A percentile compares a stretch with the other conserved stretches of the same genome.
Conservation (phyloP, 2,888 invertebrate species). For the Ectemnius cavifrons region DNA sequence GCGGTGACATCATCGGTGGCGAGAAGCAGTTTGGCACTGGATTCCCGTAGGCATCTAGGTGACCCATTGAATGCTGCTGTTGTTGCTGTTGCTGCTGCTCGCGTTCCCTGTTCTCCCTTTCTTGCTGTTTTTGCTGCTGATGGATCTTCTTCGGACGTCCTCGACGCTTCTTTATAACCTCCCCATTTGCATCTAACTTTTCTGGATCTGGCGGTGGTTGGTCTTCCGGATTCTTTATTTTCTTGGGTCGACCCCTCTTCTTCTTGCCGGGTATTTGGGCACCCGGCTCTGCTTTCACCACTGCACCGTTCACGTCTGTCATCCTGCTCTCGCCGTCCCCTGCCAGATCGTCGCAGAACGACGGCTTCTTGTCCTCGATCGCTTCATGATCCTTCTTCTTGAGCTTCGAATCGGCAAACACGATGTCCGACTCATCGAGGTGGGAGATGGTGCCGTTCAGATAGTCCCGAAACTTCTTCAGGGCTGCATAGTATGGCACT, state of each 20-base stretch:
- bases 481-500: conserved; percentile 97
- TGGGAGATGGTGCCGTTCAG: conserved; percentile 91
- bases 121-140: conserved; percentile 76
- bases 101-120: conserved; percentile 70
- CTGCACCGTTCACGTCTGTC: conserved; percentile 68
- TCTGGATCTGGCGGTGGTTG: conserved; percentile 79
- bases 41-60: conserved; percentile 69
- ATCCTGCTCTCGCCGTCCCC: conserved; percentile 70
- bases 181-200: conserved; percentile 78
- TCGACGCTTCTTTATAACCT: conserved; percentile 91
- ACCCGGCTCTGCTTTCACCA: conserved; percentile 70
- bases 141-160: conserved; percentile 92
- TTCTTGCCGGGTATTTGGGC: conserved; percentile 86
- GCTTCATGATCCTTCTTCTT: conserved; percentile 79
- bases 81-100: conserved; percentile 67
- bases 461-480: conserved; percentile 97
- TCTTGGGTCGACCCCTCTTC: conserved; percentile 94
- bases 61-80: conserved; percentile 65
- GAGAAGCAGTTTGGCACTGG: conserved; percentile 73
- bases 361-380: conserved; percentile 71
- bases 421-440: conserved; percentile 92
- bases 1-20: conserved; percentile 74
- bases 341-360: conserved; percentile 66
- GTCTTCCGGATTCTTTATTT: conserved; percentile 86
- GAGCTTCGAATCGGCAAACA: conserved; percentile 87